phyloP scores from a whole-genome alignment of 2,888 invertebrate species.

The Harpalus rubripes region DNA sequence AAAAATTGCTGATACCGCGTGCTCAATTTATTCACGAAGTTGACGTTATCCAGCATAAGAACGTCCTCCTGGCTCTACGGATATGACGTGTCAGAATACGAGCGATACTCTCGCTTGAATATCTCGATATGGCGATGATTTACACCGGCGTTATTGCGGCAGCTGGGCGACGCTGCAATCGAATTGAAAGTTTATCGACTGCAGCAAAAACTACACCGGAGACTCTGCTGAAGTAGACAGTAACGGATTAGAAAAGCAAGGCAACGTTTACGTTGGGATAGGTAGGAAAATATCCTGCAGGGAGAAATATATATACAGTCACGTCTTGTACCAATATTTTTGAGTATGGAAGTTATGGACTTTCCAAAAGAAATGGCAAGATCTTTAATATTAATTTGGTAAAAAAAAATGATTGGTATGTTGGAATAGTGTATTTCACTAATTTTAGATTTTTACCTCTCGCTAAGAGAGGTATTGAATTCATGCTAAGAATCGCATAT shows the following conservation, averaged over 20 bases:
- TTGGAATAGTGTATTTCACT: too few species aligned
- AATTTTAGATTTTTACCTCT: too few species aligned
- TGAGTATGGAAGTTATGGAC: not conserved
- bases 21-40: not conserved
- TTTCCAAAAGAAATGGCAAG: not conserved
- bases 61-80: not conserved
- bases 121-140: conserved; percentile 57
- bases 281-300: conserved; percentile 6
- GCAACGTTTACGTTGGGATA: conserved; percentile 1
- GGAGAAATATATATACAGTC: not conserved
- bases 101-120: conserved; percentile 35
- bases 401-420: too few species aligned
- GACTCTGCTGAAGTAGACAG: conserved; percentile 38
- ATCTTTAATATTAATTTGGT: too few species aligned
- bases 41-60: conserved; percentile 22
- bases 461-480: too few species aligned
- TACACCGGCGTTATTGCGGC: conserved; percentile 53
- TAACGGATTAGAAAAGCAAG: conserved; percentile 48
- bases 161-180: conserved; percentile 47
- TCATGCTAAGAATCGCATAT: too few species aligned
- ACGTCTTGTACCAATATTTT: not conserved
- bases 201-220: not conserved
- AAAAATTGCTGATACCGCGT: not conserved
- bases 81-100: conserved; percentile 38
- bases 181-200: conserved; percentile 61